Percentiles rank a stretch among this genome's conserved stretches.
These are phyloP conservation scores for Rhizomys pruinosus DNA, from an alignment of 2,113 vertebrate genomes.

Conservation along the genomic window DNA sequence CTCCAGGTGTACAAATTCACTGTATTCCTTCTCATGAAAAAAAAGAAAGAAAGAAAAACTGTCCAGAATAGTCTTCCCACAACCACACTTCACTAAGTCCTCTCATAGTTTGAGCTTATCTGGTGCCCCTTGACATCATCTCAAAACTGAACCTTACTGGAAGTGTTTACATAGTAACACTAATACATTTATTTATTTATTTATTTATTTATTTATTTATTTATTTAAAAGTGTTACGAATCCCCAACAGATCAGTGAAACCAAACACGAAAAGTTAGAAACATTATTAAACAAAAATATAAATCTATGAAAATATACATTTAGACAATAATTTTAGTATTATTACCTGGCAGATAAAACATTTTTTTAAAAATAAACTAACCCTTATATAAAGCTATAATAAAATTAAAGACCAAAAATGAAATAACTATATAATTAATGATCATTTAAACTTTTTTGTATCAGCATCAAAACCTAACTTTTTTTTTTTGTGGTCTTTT, in stretches of 20 bases:
- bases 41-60: background rate
- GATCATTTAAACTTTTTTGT: background rate
- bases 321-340: conserved; percentile 22
- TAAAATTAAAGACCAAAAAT: conserved; percentile 41
- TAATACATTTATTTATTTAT: no score
- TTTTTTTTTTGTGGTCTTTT: no score
- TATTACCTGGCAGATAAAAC: conserved; percentile 21
- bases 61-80: background rate
- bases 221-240: conserved; percentile 27
- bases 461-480: background rate
- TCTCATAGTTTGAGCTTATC: background rate
- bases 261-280: conserved; percentile 43
- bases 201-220: no score
- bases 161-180: background rate
- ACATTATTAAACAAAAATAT: conserved; percentile 9
- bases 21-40: background rate
- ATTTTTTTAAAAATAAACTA: conserved; percentile 26
- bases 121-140: background rate
- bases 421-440: background rate
- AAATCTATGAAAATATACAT: conserved; percentile 20
- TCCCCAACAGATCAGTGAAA: conserved; percentile 21
- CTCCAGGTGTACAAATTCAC: background rate
- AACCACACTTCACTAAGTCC: background rate
- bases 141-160: background rate
- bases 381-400: background rate